Evolutionary conservation across 2,888 invertebrate genomes (phyloP), one percentile per base, ranked within the genome.

Genomic region (Litoditis marina): DNA sequence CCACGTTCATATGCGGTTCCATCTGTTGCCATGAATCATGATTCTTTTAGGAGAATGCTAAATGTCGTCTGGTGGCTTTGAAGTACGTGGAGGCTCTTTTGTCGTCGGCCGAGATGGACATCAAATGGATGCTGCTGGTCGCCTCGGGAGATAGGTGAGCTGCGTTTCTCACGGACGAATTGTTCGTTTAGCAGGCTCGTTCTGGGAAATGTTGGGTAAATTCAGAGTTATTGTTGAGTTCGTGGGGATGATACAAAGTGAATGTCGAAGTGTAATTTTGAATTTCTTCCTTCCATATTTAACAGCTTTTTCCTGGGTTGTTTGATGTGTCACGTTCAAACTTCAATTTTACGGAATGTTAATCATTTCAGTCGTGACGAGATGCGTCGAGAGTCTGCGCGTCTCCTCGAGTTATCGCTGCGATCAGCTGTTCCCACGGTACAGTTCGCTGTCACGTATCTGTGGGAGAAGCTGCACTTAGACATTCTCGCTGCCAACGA

Each of bases 11-110:
- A 22, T 3, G 25, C 25, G 19, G 5, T 44, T 8, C 25, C 44
- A 22, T 44, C 25, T 8, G 19, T 44, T 25, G 19, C 8, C 8
- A 5, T 44, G 44, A 50, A 4, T 25, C 2, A 27, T 13, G n/a
- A 50, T 8, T 3, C 27, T 3, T 63, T 52, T 63, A 70, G 52
- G 69, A 71, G 7, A 53, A 57, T 28, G 55, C 69, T 1, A 63
- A 62, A 7, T 69, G 72, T 32, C 65, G 74, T 8, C 54, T 77
- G 54, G 70, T 63, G 1, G 66, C 72, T 16, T 46, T 77, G 34
- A 77, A 77, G 51, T 77, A 75, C 53, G 65, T 68, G 0, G 74
- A 73, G 55, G 69, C 74, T 11, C 56, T 77, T 31, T 66, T 75
- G 34, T 58, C 63, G 36, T 67, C 69, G 7, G 39, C 58, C 8